Percentiles rank a stretch among this genome's conserved stretches.
These are phyloP conservation scores for Mamestra brassicae DNA, from an alignment of 2,888 invertebrate genomes.

Conservation along the genomic window DNA sequence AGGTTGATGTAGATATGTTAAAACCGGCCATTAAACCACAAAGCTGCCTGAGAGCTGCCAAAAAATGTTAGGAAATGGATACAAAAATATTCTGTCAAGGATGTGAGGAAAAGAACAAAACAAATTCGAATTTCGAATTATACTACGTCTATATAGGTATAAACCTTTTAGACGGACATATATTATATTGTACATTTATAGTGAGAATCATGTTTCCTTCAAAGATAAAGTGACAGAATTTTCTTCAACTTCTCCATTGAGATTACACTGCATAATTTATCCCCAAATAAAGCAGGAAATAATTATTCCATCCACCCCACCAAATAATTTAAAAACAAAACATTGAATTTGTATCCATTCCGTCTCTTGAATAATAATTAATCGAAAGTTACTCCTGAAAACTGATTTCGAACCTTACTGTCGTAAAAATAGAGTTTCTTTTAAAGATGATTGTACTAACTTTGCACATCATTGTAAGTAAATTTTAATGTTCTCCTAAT, in stretches of 20 bases:
- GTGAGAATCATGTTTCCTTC: neutral
- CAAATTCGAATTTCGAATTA: neutral
- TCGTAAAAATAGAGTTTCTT: constrained; percentile 9
- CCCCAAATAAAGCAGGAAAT: constrained; percentile 45
- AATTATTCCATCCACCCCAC: constrained; percentile 49
- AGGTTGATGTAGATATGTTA: too few relatives aligned
- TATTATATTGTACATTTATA: too few relatives aligned
- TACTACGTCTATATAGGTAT: too few relatives aligned
- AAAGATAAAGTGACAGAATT: neutral
- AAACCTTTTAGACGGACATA: neutral
- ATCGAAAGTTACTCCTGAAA: constrained; percentile 27
- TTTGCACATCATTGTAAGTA: constrained; percentile 70
- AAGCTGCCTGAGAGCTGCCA: too few relatives aligned
- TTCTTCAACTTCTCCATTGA: neutral
- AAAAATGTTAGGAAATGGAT: too few relatives aligned
- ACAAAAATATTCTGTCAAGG: neutral
- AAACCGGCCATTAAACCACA: too few relatives aligned
- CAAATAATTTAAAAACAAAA: constrained; percentile 60
- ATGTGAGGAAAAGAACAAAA: neutral
- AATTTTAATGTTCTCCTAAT: constrained; percentile 73
- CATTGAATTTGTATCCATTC: constrained; percentile 63
- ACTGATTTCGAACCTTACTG: constrained; percentile 26
- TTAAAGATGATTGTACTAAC: constrained; percentile 54
- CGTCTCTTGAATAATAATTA: constrained; percentile 60
- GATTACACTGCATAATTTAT: constrained; percentile 36